Evolutionary conservation across 2,113 vertebrate genomes (phyloP).

Genomic region (Daphoenositta chrysoptera): DNA sequence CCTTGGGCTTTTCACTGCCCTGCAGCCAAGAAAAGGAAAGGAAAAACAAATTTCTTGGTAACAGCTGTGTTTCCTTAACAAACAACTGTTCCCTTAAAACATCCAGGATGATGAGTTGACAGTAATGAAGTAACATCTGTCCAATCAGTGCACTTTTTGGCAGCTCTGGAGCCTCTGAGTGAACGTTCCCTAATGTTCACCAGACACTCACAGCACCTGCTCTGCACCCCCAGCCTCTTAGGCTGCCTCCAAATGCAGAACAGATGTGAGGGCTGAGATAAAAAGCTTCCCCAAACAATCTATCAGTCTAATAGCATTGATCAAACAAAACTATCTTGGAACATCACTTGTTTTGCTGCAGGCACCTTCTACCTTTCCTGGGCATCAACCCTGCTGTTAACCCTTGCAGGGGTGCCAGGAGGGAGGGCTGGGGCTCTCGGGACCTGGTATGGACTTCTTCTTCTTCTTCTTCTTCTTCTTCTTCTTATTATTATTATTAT

Average conservation of each 20-base stretch:
- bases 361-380: background rate
- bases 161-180: slow-evolving; percentile 53
- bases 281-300: slow-evolving; percentile 12
- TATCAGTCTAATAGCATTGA: slow-evolving; percentile 20
- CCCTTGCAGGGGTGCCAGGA: background rate
- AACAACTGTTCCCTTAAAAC: slow-evolving; percentile 73
- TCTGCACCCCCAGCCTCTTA: slow-evolving; percentile 51
- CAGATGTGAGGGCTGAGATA: slow-evolving; percentile 58
- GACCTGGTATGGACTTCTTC: background rate
- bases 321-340: background rate
- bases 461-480: no score
- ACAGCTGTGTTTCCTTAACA: slow-evolving; percentile 74
- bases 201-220: slow-evolving; percentile 67
- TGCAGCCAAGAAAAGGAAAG: slow-evolving; percentile 35
- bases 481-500: background rate
- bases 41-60: slow-evolving; percentile 53
- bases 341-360: background rate
- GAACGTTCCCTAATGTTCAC: slow-evolving; percentile 71
- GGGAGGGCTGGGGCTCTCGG: background rate
- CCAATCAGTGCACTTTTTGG: slow-evolving; percentile 62
- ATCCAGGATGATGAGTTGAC: slow-evolving; percentile 65
- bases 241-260: slow-evolving; percentile 24
- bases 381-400: background rate
- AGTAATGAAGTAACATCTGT: slow-evolving; percentile 75
- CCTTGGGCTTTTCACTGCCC: background rate